A percentile compares a stretch with the other conserved stretches of the same genome.
These are phyloP conservation scores for Heliconius melpomene DNA, from an alignment of 1,140 invertebrate genomes.

Conservation along the genomic window DNA sequence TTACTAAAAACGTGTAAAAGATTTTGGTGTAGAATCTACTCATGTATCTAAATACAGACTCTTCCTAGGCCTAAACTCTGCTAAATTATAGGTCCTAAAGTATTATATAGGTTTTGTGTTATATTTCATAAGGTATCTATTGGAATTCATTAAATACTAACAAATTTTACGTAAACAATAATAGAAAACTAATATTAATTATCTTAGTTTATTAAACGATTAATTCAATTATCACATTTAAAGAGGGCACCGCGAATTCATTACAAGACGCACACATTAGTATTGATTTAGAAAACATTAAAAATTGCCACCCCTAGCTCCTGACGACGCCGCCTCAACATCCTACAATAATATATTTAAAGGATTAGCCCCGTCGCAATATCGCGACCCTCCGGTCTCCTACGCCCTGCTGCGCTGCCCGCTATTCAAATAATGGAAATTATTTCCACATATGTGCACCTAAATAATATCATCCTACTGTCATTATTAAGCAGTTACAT, in stretches of 20 bases:
- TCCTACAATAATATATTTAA: conserved; percentile 81
- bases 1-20: neutral
- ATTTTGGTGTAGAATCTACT: neutral
- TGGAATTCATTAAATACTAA: neutral
- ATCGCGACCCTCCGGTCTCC: conserved; percentile 73
- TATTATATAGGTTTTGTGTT: neutral
- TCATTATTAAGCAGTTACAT: conserved; percentile 76
- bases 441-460: conserved; percentile 81
- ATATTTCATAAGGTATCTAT: neutral
- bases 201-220: neutral
- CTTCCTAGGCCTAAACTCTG: neutral
- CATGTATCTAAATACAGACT: neutral
- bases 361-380: conserved; percentile 81
- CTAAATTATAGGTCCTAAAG: neutral
- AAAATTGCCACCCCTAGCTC: conserved; percentile 66
- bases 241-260: conserved; percentile 36
- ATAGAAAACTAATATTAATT: neutral
- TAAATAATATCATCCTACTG: conserved; percentile 79
- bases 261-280: conserved; percentile 59
- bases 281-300: conserved; percentile 71
- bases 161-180: neutral
- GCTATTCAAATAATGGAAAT: conserved; percentile 81
- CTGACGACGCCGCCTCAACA: conserved; percentile 63
- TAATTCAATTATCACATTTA: conserved; percentile 28
- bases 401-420: conserved; percentile 57